Evolutionary conservation across 2,888 invertebrate species (phyloP), one percentile per base, ranked within the genome.

Genomic region (Lepidocyrtinus sp.): DNA sequence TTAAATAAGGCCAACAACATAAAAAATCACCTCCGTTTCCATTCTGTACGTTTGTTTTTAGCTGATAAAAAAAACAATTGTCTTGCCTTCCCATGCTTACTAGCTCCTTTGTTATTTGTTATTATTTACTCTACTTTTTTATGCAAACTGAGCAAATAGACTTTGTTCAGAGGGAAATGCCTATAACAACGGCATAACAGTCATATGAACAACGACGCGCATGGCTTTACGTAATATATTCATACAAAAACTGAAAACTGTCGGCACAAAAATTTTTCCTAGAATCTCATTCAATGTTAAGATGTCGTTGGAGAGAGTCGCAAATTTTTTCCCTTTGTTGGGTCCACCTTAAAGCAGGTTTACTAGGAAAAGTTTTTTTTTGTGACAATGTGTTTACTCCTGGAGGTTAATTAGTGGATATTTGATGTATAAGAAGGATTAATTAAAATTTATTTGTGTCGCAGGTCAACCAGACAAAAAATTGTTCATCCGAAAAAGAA

Each of bases 261-360:
- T 9, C 15, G 7, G 19, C n/a, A 55, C 15, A 55, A 55, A 55
- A 55, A 55, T 55, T 55, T 5, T 55, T 9, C n/a, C 15, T 55
- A 19, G 55, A 68, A 74, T 27, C 46, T 72, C 77, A 78, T 27
- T 72, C 77, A 78, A 78, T 78, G 72, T 72, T 78, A 78, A 19
- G 61, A 55, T 67, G 67, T 72, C 72, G 70, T 71, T 61, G 61
- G 46, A 25, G 77, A 78, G 67, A 21, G 77, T 55, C 46, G 77
- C 45, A n/a, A n/a, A n/a, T n/a, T n/a, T n/a, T n/a, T n/a, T n/a
- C n/a, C n/a, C n/a, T n/a, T n/a, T n/a, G n/a, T n/a, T n/a, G n/a
- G n/a, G n/a, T n/a, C n/a, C n/a, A n/a, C n/a, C n/a, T n/a, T n/a
- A n/a, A n/a, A n/a, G n/a, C n/a, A n/a, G n/a, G n/a, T n/a, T n/a